Evolutionary conservation across 2,797 vertebrate genomes (phyloP).

Genomic region (Hylomyscus alleni): DNA sequence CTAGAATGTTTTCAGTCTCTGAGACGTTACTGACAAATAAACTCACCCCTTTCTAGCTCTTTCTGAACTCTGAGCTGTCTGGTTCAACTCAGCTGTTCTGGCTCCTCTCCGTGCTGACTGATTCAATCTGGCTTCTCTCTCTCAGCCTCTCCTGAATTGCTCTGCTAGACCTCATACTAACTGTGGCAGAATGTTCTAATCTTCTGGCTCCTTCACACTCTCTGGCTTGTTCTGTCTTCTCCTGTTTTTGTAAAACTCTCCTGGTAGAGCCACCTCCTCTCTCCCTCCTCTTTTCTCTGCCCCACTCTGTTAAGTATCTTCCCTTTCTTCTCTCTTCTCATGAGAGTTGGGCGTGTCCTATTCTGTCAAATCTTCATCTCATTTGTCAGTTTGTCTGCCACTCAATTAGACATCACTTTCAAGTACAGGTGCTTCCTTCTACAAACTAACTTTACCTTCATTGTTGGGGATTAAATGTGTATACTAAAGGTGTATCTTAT

Average conservation of each 20-base stretch:
- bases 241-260: background rate
- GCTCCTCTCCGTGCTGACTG: too few relatives aligned
- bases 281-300: background rate
- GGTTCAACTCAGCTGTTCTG: too few relatives aligned
- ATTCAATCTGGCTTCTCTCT: too few relatives aligned
- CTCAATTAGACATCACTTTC: background rate
- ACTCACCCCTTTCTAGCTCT: background rate
- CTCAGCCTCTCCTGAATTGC: background rate
- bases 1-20: background rate
- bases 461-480: background rate
- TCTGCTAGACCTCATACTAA: background rate
- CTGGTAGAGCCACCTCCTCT: background rate
- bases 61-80: too few relatives aligned
- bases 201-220: background rate
- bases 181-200: background rate
- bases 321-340: background rate
- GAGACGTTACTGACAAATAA: background rate
- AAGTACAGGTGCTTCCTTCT: background rate
- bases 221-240: background rate
- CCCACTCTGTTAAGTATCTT: background rate
- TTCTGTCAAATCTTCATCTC: background rate
- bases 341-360: background rate
- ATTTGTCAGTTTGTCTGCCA: background rate
- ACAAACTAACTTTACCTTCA: background rate
- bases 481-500: background rate